Base-by-base conservation (phyloP, 2,888 invertebrate species). In the Plagodis dolabraria region DNA sequence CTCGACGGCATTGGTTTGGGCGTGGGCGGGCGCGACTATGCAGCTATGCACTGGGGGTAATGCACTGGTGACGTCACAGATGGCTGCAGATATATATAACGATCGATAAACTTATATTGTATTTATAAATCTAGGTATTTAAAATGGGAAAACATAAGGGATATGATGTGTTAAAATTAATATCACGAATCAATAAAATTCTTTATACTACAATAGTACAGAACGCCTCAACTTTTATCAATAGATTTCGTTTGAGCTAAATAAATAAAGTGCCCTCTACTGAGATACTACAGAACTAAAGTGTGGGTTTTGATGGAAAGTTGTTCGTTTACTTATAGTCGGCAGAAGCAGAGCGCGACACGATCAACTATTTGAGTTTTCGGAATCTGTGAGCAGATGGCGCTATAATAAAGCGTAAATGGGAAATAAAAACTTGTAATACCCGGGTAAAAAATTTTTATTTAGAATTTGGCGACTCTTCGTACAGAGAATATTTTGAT, bases 11-110 rank as follows among this genome's bases (percentile, higher is more conserved):
- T 80, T 83, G 80, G 75, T 73, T 77, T 75, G 65, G 67, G 74
- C 64, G 85, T 80, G 76, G 82, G 84, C 78, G 77, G 82, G 83
- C 78, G 79, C 77, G 64, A 63, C 68, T 75, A 74, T 72, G 74
- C 66, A 69, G 69, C 69, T 70, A 68, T 78, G 81, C 79, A 79
- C 54, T 76, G 58, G 72, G 86, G 85, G 80, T 82, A 83, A 75
- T 86, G 88, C 84, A 86, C 90, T 72, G 75, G 74, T 84, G 80
- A 86, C 86, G 82, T 84, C 85, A 83, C 69, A 43, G 73, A 72
- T 22, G 55, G 73, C 70, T 22, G 54, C 59, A 51, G 46, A 48
- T 55, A n/a, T n/a, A n/a, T n/a, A n/a, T n/a, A 55, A 51, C 47
- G 51, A 54, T 47, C 50, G 60, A 8, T 12, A 12, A 36, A 12